Conservation (phyloP, 1,140 invertebrate species). For the Chelonus insularis region DNA sequence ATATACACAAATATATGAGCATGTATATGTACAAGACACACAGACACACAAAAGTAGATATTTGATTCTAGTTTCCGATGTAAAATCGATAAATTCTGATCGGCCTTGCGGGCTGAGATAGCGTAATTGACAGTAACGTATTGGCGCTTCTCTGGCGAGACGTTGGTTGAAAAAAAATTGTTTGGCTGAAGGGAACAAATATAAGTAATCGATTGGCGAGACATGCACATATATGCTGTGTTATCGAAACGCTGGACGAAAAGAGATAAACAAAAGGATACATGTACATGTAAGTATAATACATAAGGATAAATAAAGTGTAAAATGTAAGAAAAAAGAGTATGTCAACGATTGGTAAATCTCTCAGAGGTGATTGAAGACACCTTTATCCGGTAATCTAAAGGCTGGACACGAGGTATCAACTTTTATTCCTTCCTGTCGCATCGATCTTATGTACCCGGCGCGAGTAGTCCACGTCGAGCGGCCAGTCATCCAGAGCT, state of each 20-base stretch:
- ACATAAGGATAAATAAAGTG: background rate
- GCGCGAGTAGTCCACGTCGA: slow-evolving; percentile 13
- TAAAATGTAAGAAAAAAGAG: slow-evolving; percentile 14
- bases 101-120: slow-evolving; percentile 24
- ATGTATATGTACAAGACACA: no score
- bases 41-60: slow-evolving; percentile 29
- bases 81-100: slow-evolving; percentile 32
- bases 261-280: background rate
- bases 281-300: background rate
- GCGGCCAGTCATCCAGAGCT: slow-evolving; percentile 30
- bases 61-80: slow-evolving; percentile 35
- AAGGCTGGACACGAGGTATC: slow-evolving; percentile 25
- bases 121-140: slow-evolving; percentile 34
- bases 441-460: slow-evolving; percentile 43
- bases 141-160: slow-evolving; percentile 16
- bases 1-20: no score
- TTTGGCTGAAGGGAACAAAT: slow-evolving; percentile 20
- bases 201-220: slow-evolving; percentile 21
- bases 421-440: slow-evolving; percentile 37
- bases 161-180: slow-evolving; percentile 5
- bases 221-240: slow-evolving; percentile 7
- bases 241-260: slow-evolving; percentile 13
- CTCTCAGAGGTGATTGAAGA: slow-evolving; percentile 16
- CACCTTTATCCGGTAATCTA: slow-evolving; percentile 23
- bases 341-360: slow-evolving; percentile 10